Conservation (phyloP, 2,113 vertebrate species). For the Hydrolagus affinis region DNA sequence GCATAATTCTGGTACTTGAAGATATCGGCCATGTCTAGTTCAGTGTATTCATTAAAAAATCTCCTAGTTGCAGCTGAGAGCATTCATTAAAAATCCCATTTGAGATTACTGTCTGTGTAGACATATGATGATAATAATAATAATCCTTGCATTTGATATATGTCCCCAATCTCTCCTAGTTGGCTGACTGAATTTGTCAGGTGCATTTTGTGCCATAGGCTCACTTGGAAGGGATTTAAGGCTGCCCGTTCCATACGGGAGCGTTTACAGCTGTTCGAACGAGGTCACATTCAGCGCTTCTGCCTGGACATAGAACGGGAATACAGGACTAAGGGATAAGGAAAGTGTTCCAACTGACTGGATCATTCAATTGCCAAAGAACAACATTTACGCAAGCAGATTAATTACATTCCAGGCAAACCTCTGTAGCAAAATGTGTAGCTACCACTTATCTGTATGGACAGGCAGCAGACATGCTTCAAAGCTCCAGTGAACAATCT, state of each 20-base stretch:
- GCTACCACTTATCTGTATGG: not conserved
- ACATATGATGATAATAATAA: no score
- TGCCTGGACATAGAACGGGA: not conserved
- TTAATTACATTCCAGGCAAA: slow-evolving; percentile 4
- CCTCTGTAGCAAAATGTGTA: not conserved
- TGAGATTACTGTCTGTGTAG: no score
- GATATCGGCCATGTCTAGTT: no score
- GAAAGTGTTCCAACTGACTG: not conserved
- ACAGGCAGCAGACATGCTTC: not conserved
- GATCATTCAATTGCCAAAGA: not conserved
- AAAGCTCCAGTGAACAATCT: not conserved
- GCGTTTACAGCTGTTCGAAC: not conserved
- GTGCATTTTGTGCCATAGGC: not conserved
- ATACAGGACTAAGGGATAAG: not conserved
- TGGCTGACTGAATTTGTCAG: not conserved
- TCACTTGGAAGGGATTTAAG: not conserved
- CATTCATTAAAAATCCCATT: no score
- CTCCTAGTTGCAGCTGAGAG: no score
- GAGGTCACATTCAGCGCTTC: not conserved
- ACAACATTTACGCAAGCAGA: not conserved
- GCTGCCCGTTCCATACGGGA: not conserved
- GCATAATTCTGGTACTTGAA: no score
- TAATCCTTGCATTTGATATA: no score
- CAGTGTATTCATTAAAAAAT: no score
- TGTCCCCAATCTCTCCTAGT: not conserved